Conservation (phyloP, 1,140 invertebrate species). For the Aphelinus certus region DNA sequence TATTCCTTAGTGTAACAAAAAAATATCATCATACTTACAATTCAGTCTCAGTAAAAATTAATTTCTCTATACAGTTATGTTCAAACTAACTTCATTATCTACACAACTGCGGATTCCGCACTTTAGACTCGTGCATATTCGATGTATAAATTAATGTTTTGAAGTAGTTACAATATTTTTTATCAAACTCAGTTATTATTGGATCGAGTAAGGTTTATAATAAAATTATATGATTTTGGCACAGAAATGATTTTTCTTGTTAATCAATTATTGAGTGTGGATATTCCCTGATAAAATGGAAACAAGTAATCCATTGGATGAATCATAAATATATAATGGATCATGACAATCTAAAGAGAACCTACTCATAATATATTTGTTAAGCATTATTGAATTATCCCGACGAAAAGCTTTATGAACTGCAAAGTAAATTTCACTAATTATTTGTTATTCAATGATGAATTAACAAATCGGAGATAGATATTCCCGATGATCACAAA, state of each 20-base stretch:
- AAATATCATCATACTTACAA: constrained; percentile 13
- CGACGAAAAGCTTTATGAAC: background rate
- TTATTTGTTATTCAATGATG: background rate
- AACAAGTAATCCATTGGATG: background rate
- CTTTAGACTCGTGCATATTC: background rate
- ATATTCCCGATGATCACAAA: background rate
- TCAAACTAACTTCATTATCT: constrained; percentile 7
- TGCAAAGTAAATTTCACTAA: background rate
- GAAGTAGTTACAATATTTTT: too few species aligned
- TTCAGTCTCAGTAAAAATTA: constrained; percentile 22
- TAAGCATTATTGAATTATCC: background rate
- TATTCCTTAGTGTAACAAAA: background rate
- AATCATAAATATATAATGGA: background rate
- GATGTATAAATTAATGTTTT: background rate
- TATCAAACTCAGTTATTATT: too few species aligned
- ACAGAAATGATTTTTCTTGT: background rate
- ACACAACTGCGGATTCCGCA: constrained; percentile 4
- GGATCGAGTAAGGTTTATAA: background rate
- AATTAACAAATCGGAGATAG: background rate
- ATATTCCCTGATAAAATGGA: background rate
- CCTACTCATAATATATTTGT: background rate
- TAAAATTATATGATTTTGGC: background rate
- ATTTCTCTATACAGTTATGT: constrained; percentile 22
- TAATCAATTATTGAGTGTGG: background rate
- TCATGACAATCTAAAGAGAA: background rate